Evolutionary conservation across 1,140 invertebrate species (phyloP), one percentile per base, ranked within the genome.

Genomic region (Contarinia nasturtii): DNA sequence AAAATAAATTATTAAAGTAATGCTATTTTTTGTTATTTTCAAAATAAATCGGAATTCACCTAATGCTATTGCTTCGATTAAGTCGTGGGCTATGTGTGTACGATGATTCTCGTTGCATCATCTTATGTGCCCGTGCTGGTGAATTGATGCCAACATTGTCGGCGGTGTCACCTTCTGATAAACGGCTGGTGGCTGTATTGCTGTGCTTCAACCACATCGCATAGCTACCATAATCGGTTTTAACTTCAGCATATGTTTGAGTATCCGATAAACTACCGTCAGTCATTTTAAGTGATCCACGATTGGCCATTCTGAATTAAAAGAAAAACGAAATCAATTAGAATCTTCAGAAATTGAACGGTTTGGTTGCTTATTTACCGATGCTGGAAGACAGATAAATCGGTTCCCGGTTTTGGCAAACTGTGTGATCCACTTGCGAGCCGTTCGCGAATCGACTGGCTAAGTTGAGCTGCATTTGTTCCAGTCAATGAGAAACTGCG

Each of bases 41-140:
- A n/a, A n/a, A n/a, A n/a, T n/a, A n/a, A n/a, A n/a, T n/a, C n/a
- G n/a, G n/a, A n/a, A 64, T 67, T 67, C 63, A 88, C 85, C 86
- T 88, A 63, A 91, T 88, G 56, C 88, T 92, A 67, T 93, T 93
- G 66, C 89, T 93, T 56, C 91, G 71, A 68, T 86, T 83, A 51
- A 91, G 69, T 53, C 84, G 70, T n/a, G 76, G 71, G 70, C 73
- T 60, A 21, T 64, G 61, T 37, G 61, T 27, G 38, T 61, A 61
- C 10, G 59, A 57, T 20, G 61, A 63, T 44, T 63, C 61, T 47
- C 58, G 59, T 50, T 63, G 60, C 38, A 63, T 49, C 54, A 63
- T 55, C 52, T 63, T 63, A 52, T 63, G 61, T 2, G 14, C 18
- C n/a, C 55, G 45, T 61, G 61, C 1, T 5, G 61, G 61, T 12